Percentiles rank a stretch among this genome's conserved stretches.
These are phyloP conservation scores for Pachypanchax playfairii DNA, from an alignment of 2,113 vertebrate genomes.

Conservation along the genomic window DNA sequence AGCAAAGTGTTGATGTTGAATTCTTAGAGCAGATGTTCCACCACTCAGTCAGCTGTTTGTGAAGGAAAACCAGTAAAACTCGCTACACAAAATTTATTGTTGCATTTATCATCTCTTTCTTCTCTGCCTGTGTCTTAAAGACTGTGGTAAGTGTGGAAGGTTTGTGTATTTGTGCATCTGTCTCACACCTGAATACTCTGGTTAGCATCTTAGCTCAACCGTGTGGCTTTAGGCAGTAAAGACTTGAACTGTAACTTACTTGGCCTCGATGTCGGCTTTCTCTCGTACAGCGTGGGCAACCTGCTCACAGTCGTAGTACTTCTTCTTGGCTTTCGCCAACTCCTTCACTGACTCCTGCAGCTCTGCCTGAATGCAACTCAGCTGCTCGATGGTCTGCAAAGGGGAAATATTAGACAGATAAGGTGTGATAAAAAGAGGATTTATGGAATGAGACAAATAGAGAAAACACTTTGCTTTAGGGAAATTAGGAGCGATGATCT, in stretches of 20 bases:
- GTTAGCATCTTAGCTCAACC: neutral
- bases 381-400: conserved; percentile 91
- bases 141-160: conserved; percentile 3
- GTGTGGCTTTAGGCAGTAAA: conserved; percentile 7
- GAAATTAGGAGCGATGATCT: conserved; percentile 3
- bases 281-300: conserved; percentile 96
- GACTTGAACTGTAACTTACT: conserved; percentile 81
- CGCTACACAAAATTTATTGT: neutral
- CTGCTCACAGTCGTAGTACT: conserved; percentile 98
- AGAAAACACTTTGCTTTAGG: conserved; percentile 18
- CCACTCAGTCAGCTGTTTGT: neutral
- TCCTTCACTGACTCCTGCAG: conserved; percentile 98
- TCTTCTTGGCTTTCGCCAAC: conserved; percentile 98
- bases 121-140: neutral
- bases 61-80: neutral
- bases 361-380: conserved; percentile 94
- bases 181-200: neutral
- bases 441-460: neutral
- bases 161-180: neutral
- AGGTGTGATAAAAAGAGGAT: neutral
- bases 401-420: conserved; percentile 21
- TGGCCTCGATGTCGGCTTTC: conserved; percentile 98
- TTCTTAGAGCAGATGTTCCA: neutral
- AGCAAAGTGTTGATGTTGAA: conserved; percentile 5
- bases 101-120: neutral